Percentiles rank a stretch among this genome's conserved stretches.
Evolutionary conservation across 1,140 invertebrate species (phyloP).

Genomic region (Orussus abietinus): DNA sequence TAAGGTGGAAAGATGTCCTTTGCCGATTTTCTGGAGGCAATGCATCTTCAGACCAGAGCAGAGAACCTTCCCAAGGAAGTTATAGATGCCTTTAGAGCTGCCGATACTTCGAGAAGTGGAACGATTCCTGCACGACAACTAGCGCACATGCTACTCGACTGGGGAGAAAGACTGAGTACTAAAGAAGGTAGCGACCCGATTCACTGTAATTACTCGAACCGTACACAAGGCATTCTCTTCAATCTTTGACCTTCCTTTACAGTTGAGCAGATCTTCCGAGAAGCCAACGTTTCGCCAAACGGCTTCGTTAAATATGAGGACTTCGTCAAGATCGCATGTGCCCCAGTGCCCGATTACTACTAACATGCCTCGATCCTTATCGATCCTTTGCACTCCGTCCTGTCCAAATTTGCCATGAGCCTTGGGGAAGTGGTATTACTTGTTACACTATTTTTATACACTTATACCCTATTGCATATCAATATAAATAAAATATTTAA

Average conservation of each 20-base stretch:
- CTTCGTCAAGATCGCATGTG: constrained; percentile 90
- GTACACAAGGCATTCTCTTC: constrained; percentile 10
- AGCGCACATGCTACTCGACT: constrained; percentile 81
- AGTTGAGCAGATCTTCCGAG: constrained; percentile 91
- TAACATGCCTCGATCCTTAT: no score
- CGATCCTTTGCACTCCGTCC: no score
- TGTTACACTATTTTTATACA: no score
- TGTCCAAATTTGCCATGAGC: no score
- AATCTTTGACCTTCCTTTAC: constrained; percentile 37
- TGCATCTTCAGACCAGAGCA: constrained; percentile 83
- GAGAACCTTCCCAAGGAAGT: constrained; percentile 88
- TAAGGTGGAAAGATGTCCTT: constrained; percentile 91
- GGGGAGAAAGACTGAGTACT: constrained; percentile 87
- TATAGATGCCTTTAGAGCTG: constrained; percentile 83
- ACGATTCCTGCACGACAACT: constrained; percentile 78
- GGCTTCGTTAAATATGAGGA: constrained; percentile 86
- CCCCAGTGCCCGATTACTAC: constrained; percentile 93
- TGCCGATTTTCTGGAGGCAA: constrained; percentile 91
- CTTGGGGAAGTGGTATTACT: no score
- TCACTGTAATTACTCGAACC: no score
- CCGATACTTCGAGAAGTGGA: constrained; percentile 71
- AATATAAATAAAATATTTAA: no score
- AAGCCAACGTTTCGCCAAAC: constrained; percentile 81
- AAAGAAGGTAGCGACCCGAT: constrained; percentile 90
- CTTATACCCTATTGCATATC: no score